phyloP scores from a whole-genome alignment of 2,113 vertebrate species.

The Catharus minimus region DNA sequence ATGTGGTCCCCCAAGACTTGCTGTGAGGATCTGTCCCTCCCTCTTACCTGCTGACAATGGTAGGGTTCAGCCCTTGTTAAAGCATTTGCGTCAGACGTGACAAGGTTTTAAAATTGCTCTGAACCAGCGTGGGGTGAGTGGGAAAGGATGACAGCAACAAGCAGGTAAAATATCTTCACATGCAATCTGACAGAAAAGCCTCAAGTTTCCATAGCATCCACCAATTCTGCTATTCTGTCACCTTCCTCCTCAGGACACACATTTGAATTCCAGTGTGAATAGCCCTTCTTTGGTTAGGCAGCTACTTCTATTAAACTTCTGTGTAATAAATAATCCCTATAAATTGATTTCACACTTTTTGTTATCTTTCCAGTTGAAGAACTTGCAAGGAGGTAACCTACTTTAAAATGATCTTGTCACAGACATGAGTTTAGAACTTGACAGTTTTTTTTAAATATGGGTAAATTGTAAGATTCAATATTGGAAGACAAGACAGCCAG shows the following conservation, averaged over 20 bases:
- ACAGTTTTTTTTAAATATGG: not conserved
- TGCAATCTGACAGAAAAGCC: not conserved
- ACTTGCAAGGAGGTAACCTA: not conserved
- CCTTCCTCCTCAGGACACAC: not conserved
- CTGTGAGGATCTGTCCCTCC: not conserved
- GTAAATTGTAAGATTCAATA: not conserved
- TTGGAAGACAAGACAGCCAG: not conserved
- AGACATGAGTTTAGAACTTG: not conserved
- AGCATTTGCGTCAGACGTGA: not conserved
- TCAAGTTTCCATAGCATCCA: slow-evolving; percentile 6
- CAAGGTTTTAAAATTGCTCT: not conserved
- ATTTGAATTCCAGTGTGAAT: not conserved
- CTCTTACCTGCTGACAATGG: not conserved
- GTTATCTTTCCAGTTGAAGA: not conserved
- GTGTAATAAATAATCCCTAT: not conserved
- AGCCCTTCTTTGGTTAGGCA: not conserved
- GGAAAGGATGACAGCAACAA: not conserved
- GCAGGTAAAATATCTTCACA: not conserved
- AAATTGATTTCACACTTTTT: not conserved
- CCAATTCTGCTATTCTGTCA: not conserved
- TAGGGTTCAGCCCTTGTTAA: not conserved
- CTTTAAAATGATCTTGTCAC: not conserved
- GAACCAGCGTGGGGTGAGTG: not conserved
- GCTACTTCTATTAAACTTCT: not conserved
- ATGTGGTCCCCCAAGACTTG: not conserved